Evolutionary conservation across 1,140 invertebrate genomes (phyloP), one percentile per base, ranked within the genome.

Genomic region (Orius laevigatus): DNA sequence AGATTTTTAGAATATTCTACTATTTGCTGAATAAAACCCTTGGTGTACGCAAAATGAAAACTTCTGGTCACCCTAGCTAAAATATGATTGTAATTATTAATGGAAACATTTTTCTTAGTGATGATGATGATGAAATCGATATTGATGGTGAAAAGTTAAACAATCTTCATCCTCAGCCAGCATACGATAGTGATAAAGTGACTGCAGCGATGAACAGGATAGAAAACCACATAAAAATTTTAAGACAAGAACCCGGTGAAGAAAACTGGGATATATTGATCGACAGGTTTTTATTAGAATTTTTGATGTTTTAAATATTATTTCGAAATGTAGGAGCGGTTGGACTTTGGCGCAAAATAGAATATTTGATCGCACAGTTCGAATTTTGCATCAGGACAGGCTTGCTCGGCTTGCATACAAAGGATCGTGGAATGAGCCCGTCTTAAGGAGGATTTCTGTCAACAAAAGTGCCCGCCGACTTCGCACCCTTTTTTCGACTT

Each of bases 131-230:
- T 31, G 68, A 76, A 61, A 63, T 74, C 1, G 72, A 70, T 44
- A 56, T 57, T 9, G 45, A 51, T 48, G 15, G 49, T 19, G 15
- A 47, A 16, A 31, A 57, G 3, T 25, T 25, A 25, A 25, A 25
- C 25, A 25, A 8, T 8, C 3, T 25, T 25, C 25, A 8, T 8
- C 31, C 55, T 5, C 14, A 50, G 10, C 64, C 70, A 6, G 65
- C 71, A 0, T 81, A 78, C 59, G 80, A 86, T 61, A 59, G 71
- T n/a, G 62, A 61, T 15, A 75, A 75, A 55, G 72, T 75, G 8
- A 69, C 70, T 20, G 66, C 70, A 53, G 52, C 75, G 3, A 85
- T 85, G 81, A 75, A 76, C 50, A 82, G 86, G 55, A 80, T 79
- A 63, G 74, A 82, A 53, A 68, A 71, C 32, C 71, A 78, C 35